Conservation (phyloP, 2,888 invertebrate species). For the Luperina nickerlii region DNA sequence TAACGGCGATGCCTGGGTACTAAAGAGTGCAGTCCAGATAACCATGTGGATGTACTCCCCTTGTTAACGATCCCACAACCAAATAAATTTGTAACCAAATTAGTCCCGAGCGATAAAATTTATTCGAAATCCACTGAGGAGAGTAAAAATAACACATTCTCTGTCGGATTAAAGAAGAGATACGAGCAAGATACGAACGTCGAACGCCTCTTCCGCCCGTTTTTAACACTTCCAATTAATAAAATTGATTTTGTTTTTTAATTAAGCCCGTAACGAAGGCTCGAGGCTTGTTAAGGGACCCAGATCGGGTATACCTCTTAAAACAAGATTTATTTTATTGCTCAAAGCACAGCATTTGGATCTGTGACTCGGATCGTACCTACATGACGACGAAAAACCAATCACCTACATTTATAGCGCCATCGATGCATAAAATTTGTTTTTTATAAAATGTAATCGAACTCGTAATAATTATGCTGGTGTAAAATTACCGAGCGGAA, state of each 20-base stretch:
- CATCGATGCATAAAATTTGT: slow-evolving; percentile 78
- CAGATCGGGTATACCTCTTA: slow-evolving; percentile 87
- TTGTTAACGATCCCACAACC: slow-evolving; percentile 89
- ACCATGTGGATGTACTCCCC: slow-evolving; percentile 87
- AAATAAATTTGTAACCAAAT: slow-evolving; percentile 91
- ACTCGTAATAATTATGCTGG: slow-evolving; percentile 75
- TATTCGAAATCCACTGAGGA: slow-evolving; percentile 89
- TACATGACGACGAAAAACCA: slow-evolving; percentile 75
- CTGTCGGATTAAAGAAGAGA: slow-evolving; percentile 90
- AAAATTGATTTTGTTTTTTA: slow-evolving; percentile 91
- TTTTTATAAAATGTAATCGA: slow-evolving; percentile 80
- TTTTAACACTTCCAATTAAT: slow-evolving; percentile 91
- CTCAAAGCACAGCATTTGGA: slow-evolving; percentile 85
- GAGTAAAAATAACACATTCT: slow-evolving; percentile 90
- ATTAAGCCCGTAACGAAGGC: slow-evolving; percentile 88
- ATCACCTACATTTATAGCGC: slow-evolving; percentile 81
- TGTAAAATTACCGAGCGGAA: slow-evolving; percentile 76
- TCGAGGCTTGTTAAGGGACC: slow-evolving; percentile 84
- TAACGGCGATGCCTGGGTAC: slow-evolving; percentile 86
- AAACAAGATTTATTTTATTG: slow-evolving; percentile 89
- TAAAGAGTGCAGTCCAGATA: slow-evolving; percentile 88
- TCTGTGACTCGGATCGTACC: slow-evolving; percentile 77
- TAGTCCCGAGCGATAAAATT: slow-evolving; percentile 90
- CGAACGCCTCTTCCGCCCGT: slow-evolving; percentile 89
- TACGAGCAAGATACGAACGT: slow-evolving; percentile 86